Conservation (phyloP, 2,888 invertebrate species). For the Julus scanicus region DNA sequence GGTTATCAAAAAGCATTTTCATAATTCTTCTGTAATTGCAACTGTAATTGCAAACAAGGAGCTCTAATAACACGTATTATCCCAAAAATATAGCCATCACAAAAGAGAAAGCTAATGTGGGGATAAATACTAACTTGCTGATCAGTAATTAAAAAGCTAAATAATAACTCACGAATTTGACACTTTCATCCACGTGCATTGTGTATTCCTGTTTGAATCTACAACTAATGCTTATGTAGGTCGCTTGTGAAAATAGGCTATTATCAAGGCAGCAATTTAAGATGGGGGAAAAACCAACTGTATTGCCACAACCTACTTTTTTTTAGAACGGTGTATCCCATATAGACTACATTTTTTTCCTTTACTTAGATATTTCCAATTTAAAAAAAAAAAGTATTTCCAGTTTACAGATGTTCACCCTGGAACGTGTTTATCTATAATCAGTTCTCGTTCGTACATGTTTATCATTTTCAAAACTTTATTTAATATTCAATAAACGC, state of each 20-base stretch:
- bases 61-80: not conserved
- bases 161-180: not conserved
- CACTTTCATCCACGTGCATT: not conserved
- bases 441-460: not conserved
- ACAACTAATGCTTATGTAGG: not conserved
- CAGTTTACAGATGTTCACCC: not conserved
- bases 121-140: not conserved
- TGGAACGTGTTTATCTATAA: not conserved
- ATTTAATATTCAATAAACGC: not conserved
- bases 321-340: not conserved
- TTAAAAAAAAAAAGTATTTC: not conserved
- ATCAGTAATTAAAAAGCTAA: not conserved
- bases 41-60: not conserved
- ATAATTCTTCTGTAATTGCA: not conserved
- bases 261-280: constrained; percentile 33
- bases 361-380: not conserved
- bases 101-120: not conserved
- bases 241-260: not conserved
- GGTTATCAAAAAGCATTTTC: not conserved
- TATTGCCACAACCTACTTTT: not conserved
- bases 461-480: not conserved
- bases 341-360: not conserved
- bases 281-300: not conserved
- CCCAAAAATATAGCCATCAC: not conserved
- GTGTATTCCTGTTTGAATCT: not conserved